Conservation (phyloP, 2,797 vertebrate species). For the Lophius americanus region DNA sequence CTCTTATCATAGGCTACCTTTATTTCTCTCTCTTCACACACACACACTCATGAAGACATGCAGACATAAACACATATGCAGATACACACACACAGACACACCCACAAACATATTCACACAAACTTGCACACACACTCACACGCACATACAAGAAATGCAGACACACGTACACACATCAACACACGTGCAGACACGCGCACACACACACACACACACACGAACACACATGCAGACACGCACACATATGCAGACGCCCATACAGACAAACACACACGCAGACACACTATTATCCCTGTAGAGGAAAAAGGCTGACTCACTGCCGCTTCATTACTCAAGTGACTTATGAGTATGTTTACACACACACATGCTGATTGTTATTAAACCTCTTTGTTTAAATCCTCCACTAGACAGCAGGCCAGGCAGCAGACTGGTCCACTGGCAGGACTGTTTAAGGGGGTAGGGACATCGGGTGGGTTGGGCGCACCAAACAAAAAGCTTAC, state of each 20-base stretch:
- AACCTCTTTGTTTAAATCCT: conserved; percentile 78
- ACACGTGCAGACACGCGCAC: conserved; percentile 9
- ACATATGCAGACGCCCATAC: conserved; percentile 23
- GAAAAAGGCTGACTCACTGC: conserved; percentile 75
- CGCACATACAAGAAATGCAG: conserved; percentile 34
- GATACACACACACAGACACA: conserved; percentile 34
- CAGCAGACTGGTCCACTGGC: conserved; percentile 46
- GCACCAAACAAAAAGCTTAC: conserved; percentile 69
- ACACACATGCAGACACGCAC: conserved; percentile 17
- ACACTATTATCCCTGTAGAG: conserved; percentile 36
- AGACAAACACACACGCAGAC: conserved; percentile 35
- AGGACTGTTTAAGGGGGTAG: conserved; percentile 19
- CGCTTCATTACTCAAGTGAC: conserved; percentile 75
- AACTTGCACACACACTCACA: conserved; percentile 25
- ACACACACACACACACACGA: conserved; percentile 22
- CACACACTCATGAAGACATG: conserved; percentile 4
- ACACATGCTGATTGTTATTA: conserved; percentile 78
- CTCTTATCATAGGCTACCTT: conserved; percentile 39
- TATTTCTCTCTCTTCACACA: conserved; percentile 41
- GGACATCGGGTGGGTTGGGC: conserved; percentile 2
- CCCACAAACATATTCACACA: conserved; percentile 31
- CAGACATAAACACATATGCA: conserved; percentile 14
- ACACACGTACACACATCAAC: conserved; percentile 20
- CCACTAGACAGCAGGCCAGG: conserved; percentile 52
- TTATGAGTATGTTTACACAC: conserved; percentile 77